Conservation (phyloP, 2,888 invertebrate species). For the Lampropteryx suffumata region DNA sequence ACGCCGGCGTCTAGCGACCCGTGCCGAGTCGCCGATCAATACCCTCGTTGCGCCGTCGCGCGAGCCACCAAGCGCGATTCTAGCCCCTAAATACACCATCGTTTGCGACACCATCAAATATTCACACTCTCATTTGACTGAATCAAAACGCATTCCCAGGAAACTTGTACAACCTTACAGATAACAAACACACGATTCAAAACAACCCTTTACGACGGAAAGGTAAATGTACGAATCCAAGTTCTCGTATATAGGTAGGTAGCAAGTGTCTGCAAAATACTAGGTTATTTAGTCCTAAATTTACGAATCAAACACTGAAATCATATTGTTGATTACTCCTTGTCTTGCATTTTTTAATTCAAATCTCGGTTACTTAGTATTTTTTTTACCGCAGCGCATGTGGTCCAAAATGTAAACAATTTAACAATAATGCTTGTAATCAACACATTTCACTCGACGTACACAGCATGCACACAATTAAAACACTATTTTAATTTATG, state of each 20-base stretch:
- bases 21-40: slow-evolving; percentile 75
- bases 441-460: slow-evolving; percentile 31
- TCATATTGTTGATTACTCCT: not conserved
- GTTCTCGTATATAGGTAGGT: too few species aligned
- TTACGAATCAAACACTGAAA: not conserved
- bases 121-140: slow-evolving; percentile 73
- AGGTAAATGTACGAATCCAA: too few species aligned
- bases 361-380: slow-evolving; percentile 25
- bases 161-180: slow-evolving; percentile 33
- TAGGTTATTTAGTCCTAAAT: not conserved
- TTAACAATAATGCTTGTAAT: slow-evolving; percentile 36
- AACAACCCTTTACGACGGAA: too few species aligned
- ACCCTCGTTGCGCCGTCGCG: slow-evolving; percentile 80
- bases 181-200: not conserved
- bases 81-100: slow-evolving; percentile 70
- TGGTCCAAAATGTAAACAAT: slow-evolving; percentile 72
- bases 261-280: too few species aligned
- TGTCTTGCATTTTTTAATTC: slow-evolving; percentile 13
- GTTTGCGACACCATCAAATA: slow-evolving; percentile 79
- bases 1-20: slow-evolving; percentile 78
- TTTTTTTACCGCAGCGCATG: slow-evolving; percentile 49
- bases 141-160: slow-evolving; percentile 57
- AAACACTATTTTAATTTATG: slow-evolving; percentile 27
- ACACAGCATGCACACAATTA: slow-evolving; percentile 19
- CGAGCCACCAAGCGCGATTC: slow-evolving; percentile 66